Percentiles rank a stretch among this genome's conserved stretches.
phyloP scores from a whole-genome alignment of 2,888 invertebrate species.

The Epiperipatus broadwayi region DNA sequence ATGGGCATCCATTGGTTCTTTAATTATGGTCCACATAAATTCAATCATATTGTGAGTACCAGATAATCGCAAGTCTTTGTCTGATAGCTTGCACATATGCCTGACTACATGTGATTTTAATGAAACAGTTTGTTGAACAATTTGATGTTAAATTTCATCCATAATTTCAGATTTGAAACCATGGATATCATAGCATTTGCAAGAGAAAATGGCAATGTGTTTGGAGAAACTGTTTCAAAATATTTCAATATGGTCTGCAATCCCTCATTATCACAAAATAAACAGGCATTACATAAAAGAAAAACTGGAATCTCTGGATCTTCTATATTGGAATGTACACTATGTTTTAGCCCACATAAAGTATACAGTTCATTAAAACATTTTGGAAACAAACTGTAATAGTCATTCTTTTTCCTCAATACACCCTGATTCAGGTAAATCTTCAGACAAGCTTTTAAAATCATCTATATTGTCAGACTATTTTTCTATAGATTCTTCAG shows the following conservation, averaged over 20 bases:
- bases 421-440: conserved; percentile 36
- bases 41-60: conserved; percentile 86
- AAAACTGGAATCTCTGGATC: conserved; percentile 82
- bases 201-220: conserved; percentile 57
- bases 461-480: conserved; percentile 8
- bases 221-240: conserved; percentile 53
- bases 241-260: conserved; percentile 66
- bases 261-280: conserved; percentile 77
- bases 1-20: conserved; percentile 60
- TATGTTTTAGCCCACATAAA: conserved; percentile 55
- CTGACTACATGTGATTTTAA: no score
- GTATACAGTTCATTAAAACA: conserved; percentile 66
- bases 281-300: conserved; percentile 69
- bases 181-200: conserved; percentile 80
- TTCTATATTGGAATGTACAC: conserved; percentile 55
- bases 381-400: conserved; percentile 66
- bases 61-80: conserved; percentile 68
- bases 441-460: conserved; percentile 14
- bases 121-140: no score
- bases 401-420: conserved; percentile 69
- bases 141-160: conserved; percentile 79
- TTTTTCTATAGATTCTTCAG: conserved; percentile 15
- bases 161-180: conserved; percentile 74
- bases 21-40: conserved; percentile 86
- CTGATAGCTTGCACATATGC: conserved; percentile 80